Evolutionary conservation across 92 coral and sea anemone species (phyloP), one percentile per base, ranked within the genome.

Genomic region (Phenganax marumi): DNA sequence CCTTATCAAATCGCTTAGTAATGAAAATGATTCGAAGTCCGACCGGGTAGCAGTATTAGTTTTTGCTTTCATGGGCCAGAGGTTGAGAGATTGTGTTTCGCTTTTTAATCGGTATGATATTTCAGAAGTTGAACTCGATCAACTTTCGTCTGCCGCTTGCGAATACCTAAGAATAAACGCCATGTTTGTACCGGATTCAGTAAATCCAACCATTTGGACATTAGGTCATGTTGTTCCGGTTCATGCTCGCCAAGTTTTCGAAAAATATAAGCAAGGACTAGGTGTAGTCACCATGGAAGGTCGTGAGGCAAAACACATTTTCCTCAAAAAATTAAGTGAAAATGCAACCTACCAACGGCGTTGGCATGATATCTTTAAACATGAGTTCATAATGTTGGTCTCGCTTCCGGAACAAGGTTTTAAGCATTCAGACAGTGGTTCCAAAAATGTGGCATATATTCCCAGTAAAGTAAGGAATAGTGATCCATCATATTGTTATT

Each of bases 51-150:
- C 92, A 52, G 84, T 89, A 64, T 43, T 84, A 68, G 85, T 61
- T 18, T 71, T 73, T 60, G 52, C 79, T 21, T 71, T 73, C 21
- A 50, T 87, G 46, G 90, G 88, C 24, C 51, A 56, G 19, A 87
- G 90, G 83, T 80, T 87, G 49, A 76, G 90, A 56, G 91, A 89
- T 79, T 85, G 89, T 85, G 88, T 81, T 73, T 81, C 86, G 14
- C 77, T 87, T 16, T 84, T 81, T 54, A 85, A 80, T 50, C 64
- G 87, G 62, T 18, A 81, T 50, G 72, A 68, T 17, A 77, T 89
- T 17, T 16, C 69, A 14, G 85, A 76, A 66, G 89, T 33, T 5
- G 72, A 87, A 70, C 74, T 90, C 10, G 73, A 57, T 22, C 86
- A 84, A 47, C 85, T 90, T 77, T 47, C 66, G 43, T 52, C 55